These are phyloP conservation scores for Zosterops pallidus DNA, from an alignment of 2,113 vertebrate species.

Conservation along the genomic window DNA sequence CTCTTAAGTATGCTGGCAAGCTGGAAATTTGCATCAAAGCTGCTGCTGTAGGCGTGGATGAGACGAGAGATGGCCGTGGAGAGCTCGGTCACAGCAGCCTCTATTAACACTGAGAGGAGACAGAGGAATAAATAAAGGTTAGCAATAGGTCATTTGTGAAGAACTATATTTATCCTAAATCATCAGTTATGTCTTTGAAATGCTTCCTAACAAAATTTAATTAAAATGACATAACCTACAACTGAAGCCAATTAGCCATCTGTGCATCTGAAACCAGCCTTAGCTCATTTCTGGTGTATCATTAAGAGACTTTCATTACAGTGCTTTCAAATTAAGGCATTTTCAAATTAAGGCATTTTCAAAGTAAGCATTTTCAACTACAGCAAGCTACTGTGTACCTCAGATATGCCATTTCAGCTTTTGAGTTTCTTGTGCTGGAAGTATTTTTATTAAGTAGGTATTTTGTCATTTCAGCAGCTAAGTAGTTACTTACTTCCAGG, in stretches of 20 bases:
- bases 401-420: background rate
- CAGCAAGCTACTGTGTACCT: background rate
- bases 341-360: constrained; percentile 37
- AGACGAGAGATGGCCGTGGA: constrained; percentile 53
- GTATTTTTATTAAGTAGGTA: background rate
- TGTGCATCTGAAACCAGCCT: constrained; percentile 24
- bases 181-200: constrained; percentile 50
- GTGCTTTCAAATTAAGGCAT: background rate
- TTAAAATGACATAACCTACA: constrained; percentile 65
- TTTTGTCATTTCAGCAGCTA: constrained; percentile 15
- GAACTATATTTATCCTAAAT: constrained; percentile 32
- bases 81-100: constrained; percentile 48
- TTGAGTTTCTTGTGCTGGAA: background rate
- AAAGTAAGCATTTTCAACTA: constrained; percentile 22
- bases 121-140: constrained; percentile 29
- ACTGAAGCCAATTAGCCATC: constrained; percentile 67
- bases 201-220: constrained; percentile 63
- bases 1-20: background rate
- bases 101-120: background rate
- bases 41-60: constrained; percentile 55
- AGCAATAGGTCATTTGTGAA: constrained; percentile 12
- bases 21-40: constrained; percentile 69
- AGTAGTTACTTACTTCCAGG: background rate
- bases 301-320: constrained; percentile 20
- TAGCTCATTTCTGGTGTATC: constrained; percentile 27